Base-by-base conservation (phyloP, 2,797 vertebrate species). In the Esox lucius region DNA sequence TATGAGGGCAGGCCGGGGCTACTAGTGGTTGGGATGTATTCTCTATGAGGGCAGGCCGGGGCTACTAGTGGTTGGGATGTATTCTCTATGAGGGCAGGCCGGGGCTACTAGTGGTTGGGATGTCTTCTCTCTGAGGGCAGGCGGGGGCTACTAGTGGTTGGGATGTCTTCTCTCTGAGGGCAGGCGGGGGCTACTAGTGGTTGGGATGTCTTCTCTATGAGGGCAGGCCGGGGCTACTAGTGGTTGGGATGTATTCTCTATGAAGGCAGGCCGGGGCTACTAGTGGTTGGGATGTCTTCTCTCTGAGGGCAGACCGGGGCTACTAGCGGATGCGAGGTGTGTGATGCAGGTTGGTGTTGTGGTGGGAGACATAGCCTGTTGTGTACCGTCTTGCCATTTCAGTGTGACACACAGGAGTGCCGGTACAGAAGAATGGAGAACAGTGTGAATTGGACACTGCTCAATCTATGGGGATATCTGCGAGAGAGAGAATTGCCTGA, bases 401-500 rank as follows among this genome's bases (percentile, higher is more conserved):
- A 11, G 42, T 46, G 42, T 1, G 11, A 46, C 42, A 4, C 42
- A 46, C 9, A 46, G 12, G 42, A 12, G 42, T 46, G 42, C 42
- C 42, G 42, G 42, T 46, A 5, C 3, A 46, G 42, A 46, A 11
- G 42, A 46, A 11, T 46, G 42, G 22, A 16, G 2, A 56, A 24
- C 12, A 33, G 42, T 49, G 68, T 51, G 77, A 83, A 81, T 75
- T 75, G 31, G 76, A 71, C 48, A 42, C 72, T 22, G 33, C 71
- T 83, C 67, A 4, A 71, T 86, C 75, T 81, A 53, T 19, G 35
- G n/a, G 79, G 75, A 80, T 78, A 75, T 77, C 33, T 70, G 15
- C 71, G 69, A 74, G 19, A 26, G 46, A n/a, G 24, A 75, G 69
- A 22, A 26, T 73, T 78, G 78, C 83, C 24, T 83, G 72, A 77